Conservation (phyloP, 2,888 invertebrate species). For the Dynastes hyllus region DNA sequence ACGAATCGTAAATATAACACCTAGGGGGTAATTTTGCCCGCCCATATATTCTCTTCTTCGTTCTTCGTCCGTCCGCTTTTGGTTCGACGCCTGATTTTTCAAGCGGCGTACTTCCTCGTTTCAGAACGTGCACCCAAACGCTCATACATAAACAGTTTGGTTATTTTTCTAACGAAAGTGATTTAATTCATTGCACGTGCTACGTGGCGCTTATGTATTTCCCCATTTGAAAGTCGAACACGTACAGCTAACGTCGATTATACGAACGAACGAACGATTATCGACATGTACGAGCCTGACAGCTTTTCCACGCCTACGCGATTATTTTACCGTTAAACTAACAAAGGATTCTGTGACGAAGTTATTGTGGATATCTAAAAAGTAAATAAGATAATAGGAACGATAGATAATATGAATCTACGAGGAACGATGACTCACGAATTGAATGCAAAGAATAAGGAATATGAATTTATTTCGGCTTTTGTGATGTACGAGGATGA, state of each 20-base stretch:
- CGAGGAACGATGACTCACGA: too few relatives aligned
- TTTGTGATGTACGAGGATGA: too few relatives aligned
- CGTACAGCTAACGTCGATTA: background rate
- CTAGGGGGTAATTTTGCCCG: conserved; percentile 42
- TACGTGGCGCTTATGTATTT: background rate
- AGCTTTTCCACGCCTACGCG: conserved; percentile 19
- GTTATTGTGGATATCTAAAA: conserved; percentile 4
- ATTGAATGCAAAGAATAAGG: too few relatives aligned
- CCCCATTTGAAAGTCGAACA: background rate
- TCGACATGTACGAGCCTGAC: background rate
- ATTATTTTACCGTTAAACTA: conserved; percentile 29
- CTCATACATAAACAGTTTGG: background rate
- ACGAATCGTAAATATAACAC: conserved; percentile 46
- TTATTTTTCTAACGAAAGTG: background rate
- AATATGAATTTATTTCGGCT: too few relatives aligned
- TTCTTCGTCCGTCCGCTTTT: background rate
- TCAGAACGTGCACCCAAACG: background rate
- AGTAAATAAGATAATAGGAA: background rate
- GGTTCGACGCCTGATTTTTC: conserved; percentile 10
- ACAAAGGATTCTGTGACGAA: conserved; percentile 10
- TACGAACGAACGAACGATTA: conserved; percentile 15
- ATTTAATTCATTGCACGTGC: background rate
- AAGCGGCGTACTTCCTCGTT: conserved; percentile 12
- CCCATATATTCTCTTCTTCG: conserved; percentile 8
- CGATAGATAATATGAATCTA: background rate